Base-by-base conservation (phyloP, 1,140 invertebrate genomes). In the Zophobas atratus region DNA sequence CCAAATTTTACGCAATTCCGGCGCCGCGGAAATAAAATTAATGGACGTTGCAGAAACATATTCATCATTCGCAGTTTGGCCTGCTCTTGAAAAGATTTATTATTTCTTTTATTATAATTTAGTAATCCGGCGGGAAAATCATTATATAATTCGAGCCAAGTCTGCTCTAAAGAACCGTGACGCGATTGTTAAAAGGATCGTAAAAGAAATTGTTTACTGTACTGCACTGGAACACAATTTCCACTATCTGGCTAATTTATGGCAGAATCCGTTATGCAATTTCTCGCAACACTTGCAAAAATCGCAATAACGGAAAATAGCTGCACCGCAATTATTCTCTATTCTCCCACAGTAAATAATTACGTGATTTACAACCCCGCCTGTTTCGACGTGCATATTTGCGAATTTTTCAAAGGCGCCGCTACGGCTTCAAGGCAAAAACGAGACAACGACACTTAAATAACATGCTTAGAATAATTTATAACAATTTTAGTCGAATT, bases 81-180 rank as follows among this genome's bases (percentile, higher is more conserved):
- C 60, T 67, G 60, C 5, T 67, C 43, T 46, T 43, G 60, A 67
- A 67, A 67, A 67, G 60, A 67, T 67, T 67, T 67, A 67, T 67
- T 67, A 67, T 67, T 67, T 67, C 39, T 43, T 67, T 67, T 48
- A 67, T 67, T 51, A 51, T 51, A 51, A 51, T 20, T 67, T 67
- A 34, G 34, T 57, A 57, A 32, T 43, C 38, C 41, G 60, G 33
- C 36, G 60, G 49, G 39, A 43, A 67, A 67, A 46, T 67, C 43
- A 67, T 67, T 67, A 48, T 67, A 43, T 67, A 67, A 67, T 67
- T 67, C 43, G 43, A 67, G 60, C 60, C n/a, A 67, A 67, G 60
- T 67, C 35, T 67, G 60, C 41, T 67, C 39, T 41, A 67, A 5
- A 67, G 36, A 67, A 67, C 39, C 60, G 60, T 67, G 39, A 67